A percentile compares a stretch with the other conserved stretches of the same genome.
Evolutionary conservation across 2,797 vertebrate genomes (phyloP).

Genomic region (Notoglanidium macrostoma): DNA sequence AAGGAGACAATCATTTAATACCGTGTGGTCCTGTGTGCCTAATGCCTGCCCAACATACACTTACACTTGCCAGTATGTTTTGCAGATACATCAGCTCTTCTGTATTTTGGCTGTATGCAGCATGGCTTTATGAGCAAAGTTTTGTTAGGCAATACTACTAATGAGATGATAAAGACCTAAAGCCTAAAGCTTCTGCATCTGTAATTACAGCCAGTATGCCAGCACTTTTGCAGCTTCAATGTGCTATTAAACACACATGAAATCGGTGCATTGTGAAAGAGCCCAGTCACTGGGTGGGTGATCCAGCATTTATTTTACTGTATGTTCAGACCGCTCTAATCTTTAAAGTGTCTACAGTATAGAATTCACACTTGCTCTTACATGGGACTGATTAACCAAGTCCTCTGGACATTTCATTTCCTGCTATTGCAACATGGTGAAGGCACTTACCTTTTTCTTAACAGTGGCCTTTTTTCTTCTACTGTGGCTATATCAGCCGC

Average conservation of each 20-base stretch:
- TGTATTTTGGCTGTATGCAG: background rate
- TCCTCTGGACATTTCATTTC: background rate
- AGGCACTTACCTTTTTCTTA: background rate
- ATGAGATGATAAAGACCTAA: background rate
- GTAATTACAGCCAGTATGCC: background rate
- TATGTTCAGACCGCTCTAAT: background rate
- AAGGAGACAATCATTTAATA: slow-evolving; percentile 30
- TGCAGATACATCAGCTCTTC: slow-evolving; percentile 5
- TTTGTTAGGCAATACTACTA: background rate
- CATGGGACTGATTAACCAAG: background rate
- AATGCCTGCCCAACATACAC: background rate
- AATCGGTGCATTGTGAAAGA: background rate
- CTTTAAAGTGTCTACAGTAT: background rate
- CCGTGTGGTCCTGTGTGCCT: background rate
- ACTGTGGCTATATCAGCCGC: background rate
- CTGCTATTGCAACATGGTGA: background rate
- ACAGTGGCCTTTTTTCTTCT: background rate
- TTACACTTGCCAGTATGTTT: background rate
- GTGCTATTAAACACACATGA: background rate
- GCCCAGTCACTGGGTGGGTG: background rate
- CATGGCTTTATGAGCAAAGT: background rate
- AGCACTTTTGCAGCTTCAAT: background rate
- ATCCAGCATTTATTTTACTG: background rate
- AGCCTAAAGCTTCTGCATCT: background rate
- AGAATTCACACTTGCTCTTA: background rate